These are phyloP conservation scores for Stichopus horrens DNA, from an alignment of 53 echinoderm and acorn worm species.

Conservation along the genomic window DNA sequence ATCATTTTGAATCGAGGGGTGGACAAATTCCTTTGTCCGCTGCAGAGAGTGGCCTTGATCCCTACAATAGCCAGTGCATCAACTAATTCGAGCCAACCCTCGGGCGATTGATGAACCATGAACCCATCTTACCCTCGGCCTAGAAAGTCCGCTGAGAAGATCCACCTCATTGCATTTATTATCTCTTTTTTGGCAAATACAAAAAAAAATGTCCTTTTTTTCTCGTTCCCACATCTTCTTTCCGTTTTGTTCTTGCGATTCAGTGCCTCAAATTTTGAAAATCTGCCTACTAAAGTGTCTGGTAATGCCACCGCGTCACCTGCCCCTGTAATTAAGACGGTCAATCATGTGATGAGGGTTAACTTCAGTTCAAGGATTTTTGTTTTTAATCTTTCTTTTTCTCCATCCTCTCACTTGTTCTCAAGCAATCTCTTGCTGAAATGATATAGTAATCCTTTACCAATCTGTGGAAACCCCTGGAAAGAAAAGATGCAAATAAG, in stretches of 20 bases:
- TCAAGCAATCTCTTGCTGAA: too few species aligned
- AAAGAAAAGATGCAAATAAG: too few species aligned
- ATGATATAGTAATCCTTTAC: too few species aligned
- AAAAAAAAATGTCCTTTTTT: background rate
- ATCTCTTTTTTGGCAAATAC: background rate
- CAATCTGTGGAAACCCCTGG: too few species aligned
- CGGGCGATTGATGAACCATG: background rate
- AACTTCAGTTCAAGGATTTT: background rate
- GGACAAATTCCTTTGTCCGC: background rate
- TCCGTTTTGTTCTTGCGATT: too few species aligned
- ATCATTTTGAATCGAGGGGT: background rate
- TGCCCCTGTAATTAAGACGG: background rate
- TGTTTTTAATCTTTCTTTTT: background rate
- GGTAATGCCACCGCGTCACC: background rate
- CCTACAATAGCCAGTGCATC: background rate
- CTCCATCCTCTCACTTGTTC: too few species aligned
- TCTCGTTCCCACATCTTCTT: too few species aligned
- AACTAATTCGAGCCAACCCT: background rate
- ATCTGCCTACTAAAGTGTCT: background rate
- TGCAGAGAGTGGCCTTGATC: background rate
- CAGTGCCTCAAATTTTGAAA: too few species aligned
- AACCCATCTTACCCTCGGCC: background rate
- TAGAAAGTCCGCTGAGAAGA: constrained; percentile 11
- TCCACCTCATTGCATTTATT: constrained; percentile 8
- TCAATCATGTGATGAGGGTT: background rate